Base-by-base conservation (phyloP, 2,888 invertebrate species). In the Periphyllus acericola region DNA sequence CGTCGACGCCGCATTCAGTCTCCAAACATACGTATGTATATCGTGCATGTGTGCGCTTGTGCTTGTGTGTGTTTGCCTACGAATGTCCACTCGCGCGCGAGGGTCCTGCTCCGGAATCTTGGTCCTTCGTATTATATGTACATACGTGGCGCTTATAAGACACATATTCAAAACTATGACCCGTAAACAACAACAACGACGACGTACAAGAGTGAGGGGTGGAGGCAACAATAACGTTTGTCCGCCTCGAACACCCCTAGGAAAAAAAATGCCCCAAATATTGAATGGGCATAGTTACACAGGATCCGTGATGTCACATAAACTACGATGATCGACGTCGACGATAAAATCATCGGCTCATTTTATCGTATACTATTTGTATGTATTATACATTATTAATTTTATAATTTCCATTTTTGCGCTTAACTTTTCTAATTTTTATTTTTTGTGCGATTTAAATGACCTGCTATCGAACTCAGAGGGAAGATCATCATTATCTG, bases 111-210 rank as follows among this genome's bases (percentile, higher is more conserved):
- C 46, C 46, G 46, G 60, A 25, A 66, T 74, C 17, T 40, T 83
- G 46, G 36, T 34, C n/a, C 60, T 32, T 36, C 36, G 25, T 83
- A 29, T 4, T 83, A 36, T 32, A 46, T 46, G 36, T 21, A 52
- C 40, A 82, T 21, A 40, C 55, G 14, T 1, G 1, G 32, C 60
- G 66, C 76, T 71, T 83, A 83, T 66, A 66, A 75, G 83, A 83
- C 80, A 87, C 87, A 87, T 81, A 81, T 81, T 40, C 75, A 66
- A 79, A 71, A 78, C 78, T 60, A 72, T 55, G 60, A 81, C 87
- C 79, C 71, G 86, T 80, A 60, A 86, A 79, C 52, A 25, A 52
- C 85, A 19, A 46, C 32, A 1, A 83, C 83, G 21, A 76, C 29
- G 0, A 74, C n/a, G 21, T 9, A 3, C 1, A n/a, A 71, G 21